Evolutionary conservation across 2,797 vertebrate genomes (phyloP).

Genomic region (Adrianichthys oophorus): DNA sequence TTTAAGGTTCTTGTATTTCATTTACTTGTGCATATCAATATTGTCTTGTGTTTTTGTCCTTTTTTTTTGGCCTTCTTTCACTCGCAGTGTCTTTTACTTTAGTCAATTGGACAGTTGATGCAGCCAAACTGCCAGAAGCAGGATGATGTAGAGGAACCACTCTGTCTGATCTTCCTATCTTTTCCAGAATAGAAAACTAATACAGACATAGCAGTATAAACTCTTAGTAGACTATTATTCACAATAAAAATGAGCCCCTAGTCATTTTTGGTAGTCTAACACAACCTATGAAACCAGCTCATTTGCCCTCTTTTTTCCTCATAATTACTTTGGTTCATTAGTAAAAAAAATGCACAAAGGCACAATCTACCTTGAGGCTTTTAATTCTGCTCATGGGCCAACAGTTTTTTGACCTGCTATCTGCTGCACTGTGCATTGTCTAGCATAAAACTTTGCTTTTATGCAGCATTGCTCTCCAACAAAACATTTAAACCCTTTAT

Average conservation of each 20-base stretch:
- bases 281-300: slow-evolving; percentile 21
- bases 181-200: slow-evolving; percentile 65
- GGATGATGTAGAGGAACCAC: slow-evolving; percentile 62
- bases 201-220: slow-evolving; percentile 61
- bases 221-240: slow-evolving; percentile 70
- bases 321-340: slow-evolving; percentile 21
- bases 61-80: slow-evolving; percentile 34
- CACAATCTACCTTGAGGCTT: slow-evolving; percentile 16
- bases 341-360: slow-evolving; percentile 8
- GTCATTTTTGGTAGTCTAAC: slow-evolving; percentile 28
- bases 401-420: slow-evolving; percentile 13
- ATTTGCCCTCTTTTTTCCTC: slow-evolving; percentile 13
- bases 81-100: slow-evolving; percentile 44
- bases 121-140: slow-evolving; percentile 66
- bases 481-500: too few species aligned
- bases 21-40: too few species aligned
- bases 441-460: too few species aligned
- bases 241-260: slow-evolving; percentile 61
- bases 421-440: too few species aligned
- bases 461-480: slow-evolving; percentile 26
- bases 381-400: slow-evolving; percentile 9
- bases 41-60: slow-evolving; percentile 16
- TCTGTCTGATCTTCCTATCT: slow-evolving; percentile 59
- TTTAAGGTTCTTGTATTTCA: background rate
- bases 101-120: slow-evolving; percentile 65